Base-by-base conservation (phyloP, 2,888 invertebrate species). In the Heliothis peltigera region DNA sequence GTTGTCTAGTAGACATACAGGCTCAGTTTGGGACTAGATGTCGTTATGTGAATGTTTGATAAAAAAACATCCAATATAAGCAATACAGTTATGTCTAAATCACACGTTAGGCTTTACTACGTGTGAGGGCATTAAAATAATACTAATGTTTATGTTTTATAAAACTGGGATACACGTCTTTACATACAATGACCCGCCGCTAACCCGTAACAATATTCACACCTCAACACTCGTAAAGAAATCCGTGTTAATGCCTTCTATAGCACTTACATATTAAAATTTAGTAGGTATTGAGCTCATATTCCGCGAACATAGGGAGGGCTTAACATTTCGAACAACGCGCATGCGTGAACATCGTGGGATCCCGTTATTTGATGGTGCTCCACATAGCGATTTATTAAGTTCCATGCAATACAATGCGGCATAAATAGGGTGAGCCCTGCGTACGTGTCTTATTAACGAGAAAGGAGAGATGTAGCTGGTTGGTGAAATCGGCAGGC, bases 371-470 rank as follows among this genome's bases (percentile, higher is more conserved):
- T 57, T 51, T 48, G 52, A 75, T 71, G 63, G 61, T 73, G 77
- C 80, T 80, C 80, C 60, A 81, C 72, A 85, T 83, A 79, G 79
- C 68, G 58, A 80, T 82, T 85, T 84, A 82, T 84, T 72, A 69
- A 66, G 69, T 67, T 72, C 49, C 69, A 75, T 80, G 77, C 67
- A 48, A 67, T 68, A 76, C 75, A 77, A 72, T 70, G 63, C 55
- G 56, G 43, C 1, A 22, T 64, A 62, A 53, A 71, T 71, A 74
- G 72, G 71, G 32, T 72, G 18, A 53, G 77, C 77, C 72, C 66
- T 76, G 42, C 3, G 71, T 65, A 74, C 77, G 65, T 76, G 73
- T 58, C 66, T 74, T 55, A 71, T 71, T 71, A 76, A 17, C 44
- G 48, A 32, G n/a, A 42, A n/a, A 10, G 39, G 53, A 46, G 59